phyloP scores from a whole-genome alignment of 2,797 vertebrate species.

The Aphelocoma californica region DNA sequence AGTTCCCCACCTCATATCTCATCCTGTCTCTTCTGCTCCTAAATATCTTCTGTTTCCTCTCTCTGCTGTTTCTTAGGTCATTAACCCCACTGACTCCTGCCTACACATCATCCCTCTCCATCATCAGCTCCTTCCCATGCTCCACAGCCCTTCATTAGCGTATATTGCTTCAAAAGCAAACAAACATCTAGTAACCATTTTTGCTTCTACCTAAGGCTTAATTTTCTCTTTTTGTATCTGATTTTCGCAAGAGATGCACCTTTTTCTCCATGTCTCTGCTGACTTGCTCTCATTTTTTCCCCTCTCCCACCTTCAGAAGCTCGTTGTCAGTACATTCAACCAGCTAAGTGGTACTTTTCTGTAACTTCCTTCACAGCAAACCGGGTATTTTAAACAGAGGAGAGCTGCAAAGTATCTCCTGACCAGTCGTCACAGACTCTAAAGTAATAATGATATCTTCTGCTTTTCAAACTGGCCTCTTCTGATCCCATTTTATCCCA shows the following conservation, averaged over 20 bases:
- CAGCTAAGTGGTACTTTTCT: neutral
- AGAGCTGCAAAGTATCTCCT: neutral
- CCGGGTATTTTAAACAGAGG: neutral
- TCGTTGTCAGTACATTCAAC: neutral
- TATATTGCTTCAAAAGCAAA: neutral
- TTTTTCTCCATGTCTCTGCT: neutral
- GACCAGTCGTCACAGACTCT: neutral
- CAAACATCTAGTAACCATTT: neutral
- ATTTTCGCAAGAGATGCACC: neutral
- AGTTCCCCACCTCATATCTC: neutral
- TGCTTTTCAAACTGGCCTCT: slow-evolving; percentile 33
- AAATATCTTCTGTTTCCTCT: neutral
- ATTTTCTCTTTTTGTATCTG: neutral
- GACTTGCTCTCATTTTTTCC: neutral
- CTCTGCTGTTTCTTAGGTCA: slow-evolving; percentile 2
- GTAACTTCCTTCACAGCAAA: neutral
- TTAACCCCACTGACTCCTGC: neutral
- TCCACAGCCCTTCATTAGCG: neutral
- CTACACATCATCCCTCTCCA: neutral
- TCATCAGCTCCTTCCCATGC: neutral
- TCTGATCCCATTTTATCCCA: slow-evolving; percentile 14
- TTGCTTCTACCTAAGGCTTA: neutral
- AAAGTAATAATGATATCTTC: slow-evolving; percentile 8
- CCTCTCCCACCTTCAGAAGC: neutral
- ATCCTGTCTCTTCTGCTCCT: neutral